Conservation (phyloP, 2,113 vertebrate genomes). For the Oreochromis aureus region DNA sequence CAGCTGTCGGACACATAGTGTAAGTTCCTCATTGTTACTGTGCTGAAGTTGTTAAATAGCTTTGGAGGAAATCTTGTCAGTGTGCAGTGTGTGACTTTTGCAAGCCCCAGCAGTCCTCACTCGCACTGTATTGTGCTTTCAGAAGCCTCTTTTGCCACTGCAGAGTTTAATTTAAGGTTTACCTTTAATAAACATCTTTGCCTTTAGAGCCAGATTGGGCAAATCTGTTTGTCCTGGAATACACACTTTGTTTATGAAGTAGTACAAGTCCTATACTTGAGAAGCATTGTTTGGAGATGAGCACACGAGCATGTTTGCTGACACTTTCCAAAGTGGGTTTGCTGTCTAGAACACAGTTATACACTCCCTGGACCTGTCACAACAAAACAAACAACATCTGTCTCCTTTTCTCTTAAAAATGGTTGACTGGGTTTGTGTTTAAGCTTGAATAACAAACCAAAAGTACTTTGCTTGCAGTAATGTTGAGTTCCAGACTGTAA, state of each 20-base stretch:
- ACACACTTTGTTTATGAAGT: not conserved
- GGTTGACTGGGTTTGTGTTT: not conserved
- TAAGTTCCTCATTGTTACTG: slow-evolving; percentile 4
- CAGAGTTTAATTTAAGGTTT: slow-evolving; percentile 40
- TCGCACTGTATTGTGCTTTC: slow-evolving; percentile 3
- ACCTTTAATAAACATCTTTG: not conserved
- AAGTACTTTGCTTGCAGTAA: not conserved
- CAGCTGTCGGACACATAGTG: slow-evolving; percentile 2
- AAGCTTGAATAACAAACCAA: not conserved
- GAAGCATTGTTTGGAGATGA: slow-evolving; percentile 32
- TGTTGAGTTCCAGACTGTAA: not conserved
- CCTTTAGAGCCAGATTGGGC: not conserved
- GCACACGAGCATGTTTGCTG: slow-evolving; percentile 24
- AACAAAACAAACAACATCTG: not conserved
- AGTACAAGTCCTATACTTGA: slow-evolving; percentile 9
- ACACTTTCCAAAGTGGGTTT: slow-evolving; percentile 19
- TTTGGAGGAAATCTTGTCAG: slow-evolving; percentile 10
- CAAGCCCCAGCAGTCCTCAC: slow-evolving; percentile 22
- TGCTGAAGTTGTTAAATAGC: not conserved
- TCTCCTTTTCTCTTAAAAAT: not conserved
- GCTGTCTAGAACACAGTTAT: not conserved
- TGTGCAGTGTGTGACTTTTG: slow-evolving; percentile 24
- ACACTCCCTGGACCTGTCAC: not conserved
- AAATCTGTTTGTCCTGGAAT: slow-evolving; percentile 7
- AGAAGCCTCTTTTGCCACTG: not conserved